Evolutionary conservation across 53 echinoderm and acorn worm species (phyloP), one percentile per base, ranked within the genome.

Genomic region (Echinometra lucunter): DNA sequence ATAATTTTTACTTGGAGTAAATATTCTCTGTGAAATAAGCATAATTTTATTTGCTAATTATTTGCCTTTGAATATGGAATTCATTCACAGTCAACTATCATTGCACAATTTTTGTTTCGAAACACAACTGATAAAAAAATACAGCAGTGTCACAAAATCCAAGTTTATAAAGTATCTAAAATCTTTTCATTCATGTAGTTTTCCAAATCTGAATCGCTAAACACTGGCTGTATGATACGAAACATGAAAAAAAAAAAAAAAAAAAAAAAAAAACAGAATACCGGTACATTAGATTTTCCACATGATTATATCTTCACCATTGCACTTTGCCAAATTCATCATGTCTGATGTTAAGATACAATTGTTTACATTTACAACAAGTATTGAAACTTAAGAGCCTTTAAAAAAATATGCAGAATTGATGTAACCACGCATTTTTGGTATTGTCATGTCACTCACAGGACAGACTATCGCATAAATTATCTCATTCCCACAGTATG

Each of bases 241-340:
- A 69, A 78, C 35, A 72, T 72, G 70, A 72, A 72, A 35, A 72
- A 72, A 13, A 32, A 30, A 72, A 34, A 32, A 78, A 42, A 78
- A 78, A n/a, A n/a, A n/a, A n/a, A n/a, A n/a, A n/a, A n/a, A n/a
- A n/a, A n/a, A n/a, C n/a, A n/a, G n/a, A n/a, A n/a, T n/a, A n/a
- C n/a, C n/a, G n/a, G n/a, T 78, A 78, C 78, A 78, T 78, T 38
- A 78, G 38, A 78, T 78, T 78, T 78, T 38, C 38, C 78, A 78
- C 38, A 78, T 78, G 78, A 78, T 78, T 40, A 42, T 78, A 78
- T 78, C 42, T 78, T 78, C 78, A 78, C 7, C 38, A 78, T 78
- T 78, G 78, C 78, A 78, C 78, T 40, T 78, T 78, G 38, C 78
- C 78, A 15, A 42, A 78, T 21, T 78, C 42, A 38, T 78, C 2